These are phyloP conservation scores for Cromileptes altivelis DNA, from an alignment of 2,113 vertebrate species.

Conservation along the genomic window DNA sequence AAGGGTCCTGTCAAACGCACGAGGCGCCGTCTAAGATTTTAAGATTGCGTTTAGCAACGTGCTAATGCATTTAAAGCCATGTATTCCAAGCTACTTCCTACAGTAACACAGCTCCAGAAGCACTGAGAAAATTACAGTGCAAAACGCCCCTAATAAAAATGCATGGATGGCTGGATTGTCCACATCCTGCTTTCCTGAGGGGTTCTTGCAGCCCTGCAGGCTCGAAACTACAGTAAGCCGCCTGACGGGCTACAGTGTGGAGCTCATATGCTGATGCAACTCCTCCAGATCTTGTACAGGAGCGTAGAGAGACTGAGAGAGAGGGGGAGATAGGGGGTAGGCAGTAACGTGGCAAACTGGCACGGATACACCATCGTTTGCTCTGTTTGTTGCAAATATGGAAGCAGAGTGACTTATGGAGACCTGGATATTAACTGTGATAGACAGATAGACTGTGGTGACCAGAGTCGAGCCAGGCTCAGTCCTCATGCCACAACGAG, in stretches of 20 bases:
- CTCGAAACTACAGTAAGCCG: not conserved
- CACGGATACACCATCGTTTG: not conserved
- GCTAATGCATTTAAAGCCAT: not conserved
- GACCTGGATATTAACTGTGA: not conserved
- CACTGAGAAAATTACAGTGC: not conserved
- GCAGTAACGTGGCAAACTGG: conserved; percentile 70
- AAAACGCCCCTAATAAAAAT: not conserved
- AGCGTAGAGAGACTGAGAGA: not conserved
- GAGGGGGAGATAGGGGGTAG: not conserved
- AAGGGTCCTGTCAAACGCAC: conserved; percentile 3
- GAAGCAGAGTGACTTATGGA: not conserved
- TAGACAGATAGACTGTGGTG: not conserved
- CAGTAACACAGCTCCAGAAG: not conserved
- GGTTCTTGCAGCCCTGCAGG: not conserved
- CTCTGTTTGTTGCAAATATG: not conserved
- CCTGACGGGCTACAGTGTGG: not conserved
- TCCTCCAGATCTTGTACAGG: conserved; percentile 48
- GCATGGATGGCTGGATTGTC: not conserved
- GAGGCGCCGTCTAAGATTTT: not conserved
- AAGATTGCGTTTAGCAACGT: not conserved
- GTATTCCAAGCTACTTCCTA: not conserved
- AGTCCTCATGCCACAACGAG: not conserved
- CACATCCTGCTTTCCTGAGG: not conserved
- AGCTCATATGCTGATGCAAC: conserved; percentile 79
- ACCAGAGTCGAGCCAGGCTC: not conserved